phyloP scores from a whole-genome alignment of 2,888 invertebrate species.

The Macrophya alboannulata region DNA sequence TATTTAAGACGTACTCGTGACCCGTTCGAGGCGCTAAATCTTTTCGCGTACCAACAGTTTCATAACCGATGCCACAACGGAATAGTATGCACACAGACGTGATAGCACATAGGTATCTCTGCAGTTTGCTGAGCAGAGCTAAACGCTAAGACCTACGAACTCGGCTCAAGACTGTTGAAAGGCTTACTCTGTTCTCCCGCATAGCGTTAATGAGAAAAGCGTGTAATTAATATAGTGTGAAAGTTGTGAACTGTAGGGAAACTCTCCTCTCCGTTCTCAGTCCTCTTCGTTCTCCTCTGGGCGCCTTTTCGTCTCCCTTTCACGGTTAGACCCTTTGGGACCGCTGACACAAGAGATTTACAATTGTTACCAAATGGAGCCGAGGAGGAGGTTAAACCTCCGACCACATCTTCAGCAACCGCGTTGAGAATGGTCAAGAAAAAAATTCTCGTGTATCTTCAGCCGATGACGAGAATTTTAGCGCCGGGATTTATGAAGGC shows the following conservation, averaged over 20 bases:
- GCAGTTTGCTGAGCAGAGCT: slow-evolving; percentile 46
- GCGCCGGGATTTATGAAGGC: neutral
- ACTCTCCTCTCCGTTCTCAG: neutral
- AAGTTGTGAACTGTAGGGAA: slow-evolving; percentile 41
- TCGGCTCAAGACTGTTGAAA: slow-evolving; percentile 19
- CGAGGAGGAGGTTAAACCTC: neutral
- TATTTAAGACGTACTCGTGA: slow-evolving; percentile 53
- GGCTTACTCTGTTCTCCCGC: slow-evolving; percentile 37
- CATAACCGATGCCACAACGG: slow-evolving; percentile 43
- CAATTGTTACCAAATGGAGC: neutral
- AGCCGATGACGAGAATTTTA: neutral
- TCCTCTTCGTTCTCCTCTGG: neutral
- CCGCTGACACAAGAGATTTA: neutral
- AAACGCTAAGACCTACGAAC: slow-evolving; percentile 17
- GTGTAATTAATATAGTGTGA: slow-evolving; percentile 53
- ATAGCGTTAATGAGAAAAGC: slow-evolving; percentile 49
- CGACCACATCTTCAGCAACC: neutral
- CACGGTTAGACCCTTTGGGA: neutral
- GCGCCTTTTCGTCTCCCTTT: neutral
- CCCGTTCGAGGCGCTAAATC: slow-evolving; percentile 45
- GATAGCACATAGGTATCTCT: slow-evolving; percentile 10
- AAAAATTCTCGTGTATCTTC: neutral
- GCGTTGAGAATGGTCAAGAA: slow-evolving; percentile 14
- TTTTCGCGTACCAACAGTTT: slow-evolving; percentile 47
- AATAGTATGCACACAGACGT: slow-evolving; percentile 8